Base-by-base conservation (phyloP, 2,113 vertebrate species). In the Trematomus loennbergii region DNA sequence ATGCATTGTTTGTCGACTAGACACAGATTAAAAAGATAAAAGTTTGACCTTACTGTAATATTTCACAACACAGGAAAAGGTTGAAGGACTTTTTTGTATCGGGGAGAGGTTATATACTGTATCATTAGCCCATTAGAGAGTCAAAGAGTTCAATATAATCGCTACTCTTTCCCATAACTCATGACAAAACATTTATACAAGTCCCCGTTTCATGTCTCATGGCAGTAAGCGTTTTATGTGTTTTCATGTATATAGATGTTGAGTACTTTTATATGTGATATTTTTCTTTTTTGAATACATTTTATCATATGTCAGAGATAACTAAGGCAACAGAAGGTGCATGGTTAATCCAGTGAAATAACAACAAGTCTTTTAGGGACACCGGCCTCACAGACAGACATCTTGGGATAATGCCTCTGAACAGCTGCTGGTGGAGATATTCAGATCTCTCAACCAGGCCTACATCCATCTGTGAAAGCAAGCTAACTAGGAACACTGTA, bases 161-260 rank as follows among this genome's bases (percentile, higher is more conserved):
- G 1, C 62, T 25, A 22, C 20, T 53, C 12, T n/a, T 81, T 49
- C 77, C 40, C 50, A 69, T 67, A 72, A 50, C 54, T 72, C 75
- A 82, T 50, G 6, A 68, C 52, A 79, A 33, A 46, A 49, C 53
- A 60, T 65, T 67, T 17, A 80, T 58, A 70, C 45, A 59, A 53
- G 15, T 81, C 59, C 57, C 46, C 36, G 69, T 54, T 81, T 68
- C 61, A 80, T 72, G 58, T 75, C 13, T 69, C 75, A 75, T 72
- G 20, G 57, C 65, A 72, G 45, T 71, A 15, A 64, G 54, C 12
- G 73, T 53, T 87, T 64, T 71, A 18, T 84, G 75, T 86, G 0
- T 80, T 78, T 87, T n/a, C 55, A 67, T 85, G 65, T 87, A 49
- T 87, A 75, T 88, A 76, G 17, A 70, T 86, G 82, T 83, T 75